Conservation (phyloP, 2,113 vertebrate genomes). For the Prunella fulvescens region DNA sequence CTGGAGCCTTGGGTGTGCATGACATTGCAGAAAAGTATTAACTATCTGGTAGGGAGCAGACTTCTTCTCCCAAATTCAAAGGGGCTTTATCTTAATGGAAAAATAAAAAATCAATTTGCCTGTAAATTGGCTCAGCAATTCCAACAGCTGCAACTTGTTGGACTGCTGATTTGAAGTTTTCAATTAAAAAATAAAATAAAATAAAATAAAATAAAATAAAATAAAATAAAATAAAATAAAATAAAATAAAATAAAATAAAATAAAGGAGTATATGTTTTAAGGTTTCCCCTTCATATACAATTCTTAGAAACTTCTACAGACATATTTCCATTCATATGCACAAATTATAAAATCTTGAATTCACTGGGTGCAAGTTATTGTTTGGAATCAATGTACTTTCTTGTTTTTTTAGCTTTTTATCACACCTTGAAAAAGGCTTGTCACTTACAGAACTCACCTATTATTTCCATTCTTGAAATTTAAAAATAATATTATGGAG, state of each 20-base stretch:
- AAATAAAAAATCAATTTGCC: neutral
- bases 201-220: too few relatives aligned
- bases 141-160: neutral
- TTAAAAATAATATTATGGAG: slow-evolving; percentile 4
- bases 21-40: neutral
- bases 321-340: neutral
- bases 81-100: neutral
- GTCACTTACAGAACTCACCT: neutral
- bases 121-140: neutral
- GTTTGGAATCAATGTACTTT: neutral
- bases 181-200: neutral
- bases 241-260: neutral
- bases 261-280: neutral
- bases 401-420: slow-evolving; percentile 12
- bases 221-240: too few relatives aligned
- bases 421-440: neutral
- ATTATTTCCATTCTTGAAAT: neutral
- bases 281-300: neutral
- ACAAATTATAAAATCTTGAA: neutral
- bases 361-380: neutral
- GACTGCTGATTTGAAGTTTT: neutral
- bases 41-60: neutral
- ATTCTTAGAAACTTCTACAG: neutral
- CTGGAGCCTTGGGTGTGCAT: neutral
- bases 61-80: neutral